Percentiles rank a stretch among this genome's conserved stretches.
Conservation (phyloP, 2,113 vertebrate species). For the Cryptomyrus ogoouensis region DNA sequence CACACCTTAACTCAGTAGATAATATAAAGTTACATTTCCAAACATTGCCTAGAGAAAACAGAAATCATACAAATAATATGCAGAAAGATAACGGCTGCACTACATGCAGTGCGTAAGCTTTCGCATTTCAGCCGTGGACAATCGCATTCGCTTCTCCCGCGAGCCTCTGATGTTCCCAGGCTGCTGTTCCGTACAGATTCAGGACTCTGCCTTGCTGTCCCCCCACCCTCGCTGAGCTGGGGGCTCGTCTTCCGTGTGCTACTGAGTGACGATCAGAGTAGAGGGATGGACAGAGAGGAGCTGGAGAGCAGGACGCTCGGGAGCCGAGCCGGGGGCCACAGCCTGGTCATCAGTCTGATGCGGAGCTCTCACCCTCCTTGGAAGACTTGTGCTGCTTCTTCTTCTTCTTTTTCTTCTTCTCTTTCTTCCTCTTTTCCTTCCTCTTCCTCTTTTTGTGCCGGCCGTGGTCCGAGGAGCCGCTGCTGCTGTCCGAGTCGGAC, state of each 20-base stretch:
- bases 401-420: constrained; percentile 67
- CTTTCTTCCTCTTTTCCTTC: constrained; percentile 50
- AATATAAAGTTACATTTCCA: background rate
- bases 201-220: constrained; percentile 25
- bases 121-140: background rate
- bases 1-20: background rate
- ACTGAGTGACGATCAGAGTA: constrained; percentile 32
- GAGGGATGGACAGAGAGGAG: constrained; percentile 24
- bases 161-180: background rate
- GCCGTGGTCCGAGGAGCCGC: constrained; percentile 55
- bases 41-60: background rate
- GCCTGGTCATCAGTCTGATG: constrained; percentile 58
- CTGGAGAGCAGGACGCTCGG: background rate
- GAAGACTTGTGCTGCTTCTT: constrained; percentile 70
- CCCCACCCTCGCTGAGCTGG: constrained; percentile 18
- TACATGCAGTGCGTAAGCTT: background rate
- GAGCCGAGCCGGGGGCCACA: background rate
- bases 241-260: constrained; percentile 40
- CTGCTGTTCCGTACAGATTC: background rate
- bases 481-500: constrained; percentile 67
- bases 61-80: background rate
- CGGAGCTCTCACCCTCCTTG: constrained; percentile 61
- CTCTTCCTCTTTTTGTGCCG: constrained; percentile 49
- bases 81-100: background rate
- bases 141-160: background rate